Percentiles rank a stretch among this genome's conserved stretches.
Conservation (phyloP, 2,113 vertebrate genomes). For the Brachionichthys hirsutus region DNA sequence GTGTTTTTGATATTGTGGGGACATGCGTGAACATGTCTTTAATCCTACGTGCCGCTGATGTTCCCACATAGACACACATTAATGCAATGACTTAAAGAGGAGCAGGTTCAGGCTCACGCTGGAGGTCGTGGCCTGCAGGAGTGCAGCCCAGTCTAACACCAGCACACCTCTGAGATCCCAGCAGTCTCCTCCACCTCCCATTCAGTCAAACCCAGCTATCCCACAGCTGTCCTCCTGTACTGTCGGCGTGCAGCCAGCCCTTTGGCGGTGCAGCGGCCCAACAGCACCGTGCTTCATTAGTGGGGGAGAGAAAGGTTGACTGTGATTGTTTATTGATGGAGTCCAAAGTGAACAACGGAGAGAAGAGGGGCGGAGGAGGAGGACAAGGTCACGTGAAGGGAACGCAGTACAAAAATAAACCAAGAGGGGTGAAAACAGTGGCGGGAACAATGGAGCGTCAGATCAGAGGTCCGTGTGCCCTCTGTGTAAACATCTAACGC, state of each 20-base stretch:
- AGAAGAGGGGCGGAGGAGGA: conserved; percentile 27
- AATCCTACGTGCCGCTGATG: no score
- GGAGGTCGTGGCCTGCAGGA: no score
- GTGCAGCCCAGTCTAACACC: conserved; percentile 5
- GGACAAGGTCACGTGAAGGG: conserved; percentile 19
- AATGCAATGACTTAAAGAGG: no score
- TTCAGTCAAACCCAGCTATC: not conserved
- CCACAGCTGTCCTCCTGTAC: conserved; percentile 40
- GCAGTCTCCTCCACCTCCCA: conserved; percentile 18
- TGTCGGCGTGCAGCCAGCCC: conserved; percentile 4
- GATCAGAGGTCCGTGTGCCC: conserved; percentile 28
- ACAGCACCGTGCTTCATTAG: conserved; percentile 29
- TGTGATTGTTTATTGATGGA: conserved; percentile 63
- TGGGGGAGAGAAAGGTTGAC: conserved; percentile 31
- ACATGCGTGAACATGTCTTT: no score
- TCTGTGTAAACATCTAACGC: conserved; percentile 47
- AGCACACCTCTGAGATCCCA: conserved; percentile 20
- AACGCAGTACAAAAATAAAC: conserved; percentile 71
- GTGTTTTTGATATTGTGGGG: no score
- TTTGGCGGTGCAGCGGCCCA: conserved; percentile 22
- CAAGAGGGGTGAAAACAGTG: conserved; percentile 18
- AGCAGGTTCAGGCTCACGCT: no score
- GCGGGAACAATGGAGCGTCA: conserved; percentile 36
- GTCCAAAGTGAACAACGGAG: conserved; percentile 44
- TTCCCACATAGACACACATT: no score